A percentile compares a stretch with the other conserved stretches of the same genome.
Evolutionary conservation across 2,888 invertebrate genomes (phyloP).

Genomic region (Anthrax anthrax): DNA sequence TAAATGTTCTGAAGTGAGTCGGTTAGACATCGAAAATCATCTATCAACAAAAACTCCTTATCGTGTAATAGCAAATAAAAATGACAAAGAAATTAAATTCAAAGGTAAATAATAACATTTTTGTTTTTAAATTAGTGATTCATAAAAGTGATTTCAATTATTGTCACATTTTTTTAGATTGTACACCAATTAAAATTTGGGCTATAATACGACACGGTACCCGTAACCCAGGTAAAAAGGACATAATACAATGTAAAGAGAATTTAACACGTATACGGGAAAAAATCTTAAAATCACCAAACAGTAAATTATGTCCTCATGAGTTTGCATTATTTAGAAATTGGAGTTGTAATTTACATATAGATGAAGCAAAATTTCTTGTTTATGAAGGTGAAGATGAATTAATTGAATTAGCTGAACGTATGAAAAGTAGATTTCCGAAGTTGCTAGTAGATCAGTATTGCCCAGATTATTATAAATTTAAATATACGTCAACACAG

Average conservation of each 20-base stretch:
- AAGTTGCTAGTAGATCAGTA: conserved; percentile 45
- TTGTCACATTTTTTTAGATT: conserved; percentile 35
- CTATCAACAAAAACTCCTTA: conserved; percentile 62
- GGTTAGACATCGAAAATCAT: conserved; percentile 35
- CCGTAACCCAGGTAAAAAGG: conserved; percentile 48
- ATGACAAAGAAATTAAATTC: conserved; percentile 43
- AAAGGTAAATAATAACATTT: conserved; percentile 35
- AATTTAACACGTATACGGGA: conserved; percentile 40
- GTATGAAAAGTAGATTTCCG: conserved; percentile 60
- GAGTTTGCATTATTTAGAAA: conserved; percentile 33
- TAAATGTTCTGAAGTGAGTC: conserved; percentile 17
- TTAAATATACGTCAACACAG: conserved; percentile 63
- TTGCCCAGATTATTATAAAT: conserved; percentile 38
- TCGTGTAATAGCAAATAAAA: conserved; percentile 48
- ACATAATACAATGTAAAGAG: conserved; percentile 40
- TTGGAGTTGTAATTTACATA: conserved; percentile 43
- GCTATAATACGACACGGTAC: conserved; percentile 63
- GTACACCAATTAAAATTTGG: conserved; percentile 55
- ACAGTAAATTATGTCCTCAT: conserved; percentile 37
- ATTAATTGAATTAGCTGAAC: conserved; percentile 53
- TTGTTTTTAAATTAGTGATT: too few species aligned
- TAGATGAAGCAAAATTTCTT: conserved; percentile 44
- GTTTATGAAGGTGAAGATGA: conserved; percentile 64
- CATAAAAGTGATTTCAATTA: too few species aligned
- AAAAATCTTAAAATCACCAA: conserved; percentile 39